phyloP scores from a whole-genome alignment of 2,113 vertebrate species.

The Nanorana parkeri region DNA sequence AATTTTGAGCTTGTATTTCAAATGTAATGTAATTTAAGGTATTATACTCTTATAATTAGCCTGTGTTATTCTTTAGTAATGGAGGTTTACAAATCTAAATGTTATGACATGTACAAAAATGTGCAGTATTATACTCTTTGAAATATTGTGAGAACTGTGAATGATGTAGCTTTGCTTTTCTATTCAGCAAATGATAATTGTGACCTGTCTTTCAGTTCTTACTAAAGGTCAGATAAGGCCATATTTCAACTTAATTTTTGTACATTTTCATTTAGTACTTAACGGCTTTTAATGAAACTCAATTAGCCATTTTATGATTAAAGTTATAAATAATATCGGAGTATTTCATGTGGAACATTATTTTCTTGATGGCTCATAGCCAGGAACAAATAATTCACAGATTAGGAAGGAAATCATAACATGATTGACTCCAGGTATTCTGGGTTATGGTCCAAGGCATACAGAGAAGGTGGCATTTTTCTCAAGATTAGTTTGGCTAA shows the following conservation, averaged over 20 bases:
- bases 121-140: background rate
- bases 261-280: slow-evolving; percentile 30
- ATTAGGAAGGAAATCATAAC: slow-evolving; percentile 10
- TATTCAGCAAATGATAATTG: slow-evolving; percentile 9
- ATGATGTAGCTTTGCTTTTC: background rate
- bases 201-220: background rate
- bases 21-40: too few relatives aligned
- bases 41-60: too few relatives aligned
- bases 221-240: slow-evolving; percentile 13
- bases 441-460: background rate
- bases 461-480: background rate
- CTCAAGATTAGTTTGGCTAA: too few relatives aligned
- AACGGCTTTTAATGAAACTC: slow-evolving; percentile 27
- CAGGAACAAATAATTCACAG: slow-evolving; percentile 33
- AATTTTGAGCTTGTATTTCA: too few relatives aligned
- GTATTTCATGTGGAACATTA: slow-evolving; percentile 30
- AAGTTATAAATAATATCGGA: slow-evolving; percentile 34
- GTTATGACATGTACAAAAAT: background rate
- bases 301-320: slow-evolving; percentile 32
- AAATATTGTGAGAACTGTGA: background rate
- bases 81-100: too few relatives aligned
- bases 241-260: background rate
- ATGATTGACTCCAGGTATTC: background rate
- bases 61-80: too few relatives aligned
- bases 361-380: slow-evolving; percentile 18